Percentiles rank a stretch among this genome's conserved stretches.
Conservation (phyloP, 2,113 vertebrate species). For the Rattus rattus region DNA sequence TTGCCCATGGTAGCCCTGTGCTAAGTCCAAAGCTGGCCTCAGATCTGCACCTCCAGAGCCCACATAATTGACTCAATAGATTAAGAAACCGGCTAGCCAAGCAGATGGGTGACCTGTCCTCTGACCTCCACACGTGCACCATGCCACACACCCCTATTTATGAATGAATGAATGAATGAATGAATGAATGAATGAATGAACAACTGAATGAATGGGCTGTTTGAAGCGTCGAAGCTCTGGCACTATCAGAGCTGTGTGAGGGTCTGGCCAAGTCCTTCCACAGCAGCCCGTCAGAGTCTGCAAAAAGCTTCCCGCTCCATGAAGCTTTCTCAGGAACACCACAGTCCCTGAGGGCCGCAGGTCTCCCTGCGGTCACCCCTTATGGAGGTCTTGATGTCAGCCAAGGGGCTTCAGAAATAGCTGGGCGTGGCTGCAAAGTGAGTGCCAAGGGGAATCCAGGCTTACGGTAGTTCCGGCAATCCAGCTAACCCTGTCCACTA, state of each 20-base stretch:
- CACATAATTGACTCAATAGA: not conserved
- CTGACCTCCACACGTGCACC: not conserved
- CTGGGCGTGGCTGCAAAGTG: not conserved
- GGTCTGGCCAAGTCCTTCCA: not conserved
- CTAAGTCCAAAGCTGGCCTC: not conserved
- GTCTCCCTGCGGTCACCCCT: not conserved
- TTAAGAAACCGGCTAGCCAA: not conserved
- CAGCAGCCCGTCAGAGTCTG: not conserved
- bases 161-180: too few relatives aligned
- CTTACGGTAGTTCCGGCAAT: fast-evolving
- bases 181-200: not conserved
- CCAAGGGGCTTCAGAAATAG: not conserved
- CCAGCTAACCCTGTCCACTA: not conserved
- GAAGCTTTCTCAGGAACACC: not conserved
- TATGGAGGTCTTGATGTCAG: not conserved
- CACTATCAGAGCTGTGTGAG: not conserved
- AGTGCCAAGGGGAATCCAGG: not conserved
- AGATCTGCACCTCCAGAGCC: too few relatives aligned
- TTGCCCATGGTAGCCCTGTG: too few relatives aligned
- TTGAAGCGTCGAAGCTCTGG: not conserved
- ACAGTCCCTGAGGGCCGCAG: not conserved
- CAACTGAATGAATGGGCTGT: not conserved
- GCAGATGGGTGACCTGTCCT: not conserved
- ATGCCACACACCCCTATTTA: too few relatives aligned
- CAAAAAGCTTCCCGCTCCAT: not conserved